Conservation (phyloP, 2,888 invertebrate species). For the Eilema sororculum region DNA sequence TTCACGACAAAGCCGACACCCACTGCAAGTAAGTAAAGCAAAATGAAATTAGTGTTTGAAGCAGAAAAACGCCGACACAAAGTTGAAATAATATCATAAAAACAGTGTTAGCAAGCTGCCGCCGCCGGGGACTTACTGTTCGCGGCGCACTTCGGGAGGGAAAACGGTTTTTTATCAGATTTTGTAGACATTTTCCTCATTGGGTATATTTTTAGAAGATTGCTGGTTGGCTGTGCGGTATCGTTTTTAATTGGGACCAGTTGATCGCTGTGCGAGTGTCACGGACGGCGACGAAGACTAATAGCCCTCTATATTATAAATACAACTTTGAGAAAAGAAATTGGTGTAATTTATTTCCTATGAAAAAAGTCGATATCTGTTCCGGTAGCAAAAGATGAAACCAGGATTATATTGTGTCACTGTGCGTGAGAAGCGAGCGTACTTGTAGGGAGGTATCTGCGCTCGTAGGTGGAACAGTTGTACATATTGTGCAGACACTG, state of each 20-base stretch:
- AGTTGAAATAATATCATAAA: conserved; percentile 17
- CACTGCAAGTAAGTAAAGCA: not conserved
- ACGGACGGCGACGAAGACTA: conserved; percentile 8
- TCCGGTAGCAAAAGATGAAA: not conserved
- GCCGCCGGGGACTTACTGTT: conserved; percentile 6
- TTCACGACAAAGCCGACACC: not conserved
- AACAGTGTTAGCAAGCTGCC: conserved; percentile 19
- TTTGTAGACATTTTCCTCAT: conserved; percentile 39
- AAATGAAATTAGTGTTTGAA: conserved; percentile 9
- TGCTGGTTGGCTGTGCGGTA: conserved; percentile 19
- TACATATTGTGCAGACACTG: not conserved
- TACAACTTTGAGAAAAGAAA: not conserved
- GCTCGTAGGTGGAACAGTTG: not conserved
- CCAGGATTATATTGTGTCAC: not conserved
- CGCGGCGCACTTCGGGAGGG: not conserved
- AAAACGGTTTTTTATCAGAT: conserved; percentile 22
- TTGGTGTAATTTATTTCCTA: not conserved
- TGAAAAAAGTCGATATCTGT: not conserved
- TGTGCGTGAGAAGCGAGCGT: not conserved
- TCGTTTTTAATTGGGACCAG: conserved; percentile 38
- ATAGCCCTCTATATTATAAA: not conserved
- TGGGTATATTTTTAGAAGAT: conserved; percentile 31
- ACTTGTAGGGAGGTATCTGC: too few species aligned
- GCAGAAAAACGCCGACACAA: not conserved
- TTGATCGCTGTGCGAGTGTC: conserved; percentile 14